These are phyloP conservation scores for Micrasema minimum DNA, from an alignment of 1,140 invertebrate genomes.

Conservation along the genomic window DNA sequence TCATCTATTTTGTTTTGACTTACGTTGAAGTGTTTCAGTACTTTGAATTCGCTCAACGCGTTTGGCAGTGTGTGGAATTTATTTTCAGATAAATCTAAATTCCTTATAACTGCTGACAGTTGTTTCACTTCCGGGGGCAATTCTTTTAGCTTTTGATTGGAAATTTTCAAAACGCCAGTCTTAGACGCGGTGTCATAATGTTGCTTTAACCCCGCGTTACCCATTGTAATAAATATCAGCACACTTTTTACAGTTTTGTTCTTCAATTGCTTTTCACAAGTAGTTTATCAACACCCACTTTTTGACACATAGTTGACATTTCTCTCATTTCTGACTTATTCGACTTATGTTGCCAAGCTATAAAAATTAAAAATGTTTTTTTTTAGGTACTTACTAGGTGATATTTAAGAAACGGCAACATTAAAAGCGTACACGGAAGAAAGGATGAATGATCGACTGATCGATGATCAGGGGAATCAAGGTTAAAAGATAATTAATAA, in stretches of 20 bases:
- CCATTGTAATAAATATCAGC: conserved; percentile 73
- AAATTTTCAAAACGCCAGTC: conserved; percentile 91
- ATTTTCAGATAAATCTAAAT: conserved; percentile 92
- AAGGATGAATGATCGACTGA: too few species aligned
- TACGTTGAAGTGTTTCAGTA: conserved; percentile 86
- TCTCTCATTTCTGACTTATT: conserved; percentile 13
- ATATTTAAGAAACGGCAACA: too few species aligned
- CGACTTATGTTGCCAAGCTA: conserved; percentile 5
- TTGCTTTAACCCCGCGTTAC: conserved; percentile 87
- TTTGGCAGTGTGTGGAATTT: conserved; percentile 81
- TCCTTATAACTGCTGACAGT: conserved; percentile 80
- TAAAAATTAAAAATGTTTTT: conserved; percentile 8
- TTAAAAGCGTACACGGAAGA: too few species aligned
- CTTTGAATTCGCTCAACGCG: conserved; percentile 81
- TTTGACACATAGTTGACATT: conserved; percentile 20
- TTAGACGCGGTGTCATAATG: conserved; percentile 94
- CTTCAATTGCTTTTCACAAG: too few species aligned
- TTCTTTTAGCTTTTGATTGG: conserved; percentile 82
- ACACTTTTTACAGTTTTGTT: too few species aligned
- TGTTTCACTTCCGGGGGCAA: conserved; percentile 72
- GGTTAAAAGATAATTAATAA: too few species aligned
- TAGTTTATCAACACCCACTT: conserved; percentile 20
- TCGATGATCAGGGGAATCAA: too few species aligned
- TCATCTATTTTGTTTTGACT: conserved; percentile 75
- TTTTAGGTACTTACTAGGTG: not conserved